A percentile compares a stretch with the other conserved stretches of the same genome.
These are phyloP conservation scores for Solenopsis invicta DNA, from an alignment of 1,140 invertebrate species.

Conservation along the genomic window DNA sequence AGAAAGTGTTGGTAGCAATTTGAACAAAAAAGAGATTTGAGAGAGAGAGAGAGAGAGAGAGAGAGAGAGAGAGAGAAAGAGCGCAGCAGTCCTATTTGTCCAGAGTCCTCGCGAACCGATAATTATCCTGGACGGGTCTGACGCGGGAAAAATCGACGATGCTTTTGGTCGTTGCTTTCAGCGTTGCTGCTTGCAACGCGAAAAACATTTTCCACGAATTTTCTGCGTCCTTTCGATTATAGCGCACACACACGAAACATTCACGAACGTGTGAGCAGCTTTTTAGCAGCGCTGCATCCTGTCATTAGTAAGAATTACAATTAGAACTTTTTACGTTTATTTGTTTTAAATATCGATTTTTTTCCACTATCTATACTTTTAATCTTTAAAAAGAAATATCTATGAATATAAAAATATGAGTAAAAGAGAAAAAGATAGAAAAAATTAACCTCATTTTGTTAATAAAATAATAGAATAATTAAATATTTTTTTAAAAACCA, in stretches of 20 bases:
- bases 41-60: too few relatives aligned
- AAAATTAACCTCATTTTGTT: neutral
- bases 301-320: slow-evolving; percentile 42
- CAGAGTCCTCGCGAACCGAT: slow-evolving; percentile 45
- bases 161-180: slow-evolving; percentile 33
- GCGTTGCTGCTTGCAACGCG: slow-evolving; percentile 12
- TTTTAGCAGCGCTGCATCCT: slow-evolving; percentile 38
- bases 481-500: neutral
- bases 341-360: neutral
- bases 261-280: neutral
- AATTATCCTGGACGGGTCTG: slow-evolving; percentile 51
- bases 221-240: slow-evolving; percentile 30
- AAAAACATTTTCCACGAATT: slow-evolving; percentile 56
- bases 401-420: neutral
- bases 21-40: slow-evolving; percentile 39
- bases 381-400: neutral
- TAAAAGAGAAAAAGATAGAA: neutral
- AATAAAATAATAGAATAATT: neutral
- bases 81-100: slow-evolving; percentile 49
- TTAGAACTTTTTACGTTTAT: neutral
- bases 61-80: too few relatives aligned
- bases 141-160: slow-evolving; percentile 56
- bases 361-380: neutral
- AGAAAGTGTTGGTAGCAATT: neutral
- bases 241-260: neutral